phyloP scores from a whole-genome alignment of 1,140 invertebrate species.

The Meloidogyne chitwoodi region DNA sequence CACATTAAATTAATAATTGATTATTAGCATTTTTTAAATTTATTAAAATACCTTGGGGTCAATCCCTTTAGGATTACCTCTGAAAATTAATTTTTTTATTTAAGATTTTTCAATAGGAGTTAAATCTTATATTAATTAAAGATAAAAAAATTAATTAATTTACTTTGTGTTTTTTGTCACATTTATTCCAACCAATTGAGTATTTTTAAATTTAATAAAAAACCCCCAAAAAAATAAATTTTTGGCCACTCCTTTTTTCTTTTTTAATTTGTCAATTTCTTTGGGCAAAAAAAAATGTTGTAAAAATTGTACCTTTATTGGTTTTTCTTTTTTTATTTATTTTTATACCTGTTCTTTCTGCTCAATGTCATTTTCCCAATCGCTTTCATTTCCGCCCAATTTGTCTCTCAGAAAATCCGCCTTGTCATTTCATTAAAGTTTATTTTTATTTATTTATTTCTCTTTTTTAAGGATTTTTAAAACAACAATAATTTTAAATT shows the following conservation, averaged over 20 bases:
- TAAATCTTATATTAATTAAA: no score
- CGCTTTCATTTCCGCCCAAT: not conserved
- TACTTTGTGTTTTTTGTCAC: no score
- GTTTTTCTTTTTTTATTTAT: not conserved
- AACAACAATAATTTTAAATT: no score
- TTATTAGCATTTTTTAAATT: no score
- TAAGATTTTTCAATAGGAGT: no score
- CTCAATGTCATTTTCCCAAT: not conserved
- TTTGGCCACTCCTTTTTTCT: not conserved
- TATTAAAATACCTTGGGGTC: no score
- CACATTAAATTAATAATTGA: no score
- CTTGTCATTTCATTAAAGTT: not conserved
- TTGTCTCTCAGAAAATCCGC: not conserved
- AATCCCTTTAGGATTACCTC: no score
- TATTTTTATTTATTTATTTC: not conserved
- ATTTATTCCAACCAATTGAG: no score
- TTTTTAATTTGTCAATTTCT: not conserved
- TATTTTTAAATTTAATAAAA: no score
- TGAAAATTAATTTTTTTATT: no score
- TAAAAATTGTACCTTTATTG: not conserved
- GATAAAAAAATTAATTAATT: no score
- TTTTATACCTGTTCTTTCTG: not conserved
- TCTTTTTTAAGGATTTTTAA: not conserved
- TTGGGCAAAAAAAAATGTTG: not conserved
- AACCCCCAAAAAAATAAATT: not conserved